A percentile compares a stretch with the other conserved stretches of the same genome.
Evolutionary conservation across 2,113 vertebrate genomes (phyloP).

Genomic region (Triplophysa dalaica): DNA sequence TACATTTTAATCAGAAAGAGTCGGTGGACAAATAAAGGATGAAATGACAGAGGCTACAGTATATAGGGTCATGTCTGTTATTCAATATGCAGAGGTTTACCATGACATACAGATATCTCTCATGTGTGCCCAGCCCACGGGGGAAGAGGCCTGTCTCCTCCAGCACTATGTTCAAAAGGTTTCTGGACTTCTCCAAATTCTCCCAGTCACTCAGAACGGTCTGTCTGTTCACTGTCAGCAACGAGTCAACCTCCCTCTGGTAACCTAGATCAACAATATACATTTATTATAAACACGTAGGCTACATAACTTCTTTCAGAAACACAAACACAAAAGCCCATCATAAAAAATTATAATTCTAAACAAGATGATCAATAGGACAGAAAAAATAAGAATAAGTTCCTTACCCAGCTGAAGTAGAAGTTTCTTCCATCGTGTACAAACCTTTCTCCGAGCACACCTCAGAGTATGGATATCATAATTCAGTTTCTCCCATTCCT

Average conservation of each 20-base stretch:
- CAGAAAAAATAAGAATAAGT: background rate
- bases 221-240: constrained; percentile 83
- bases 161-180: constrained; percentile 79
- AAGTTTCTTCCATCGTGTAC: constrained; percentile 84
- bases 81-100: constrained; percentile 61
- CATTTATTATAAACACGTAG: background rate
- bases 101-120: constrained; percentile 86
- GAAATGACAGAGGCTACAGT: no score
- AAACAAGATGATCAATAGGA: background rate
- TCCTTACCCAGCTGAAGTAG: constrained; percentile 84
- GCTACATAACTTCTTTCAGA: no score
- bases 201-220: constrained; percentile 77
- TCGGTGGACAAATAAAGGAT: no score
- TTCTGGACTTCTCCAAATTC: constrained; percentile 75
- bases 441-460: constrained; percentile 77
- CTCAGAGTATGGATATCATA: constrained; percentile 85
- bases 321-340: no score
- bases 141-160: constrained; percentile 88
- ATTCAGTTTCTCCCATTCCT: constrained; percentile 96
- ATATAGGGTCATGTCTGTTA: no score
- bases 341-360: no score
- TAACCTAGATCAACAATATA: constrained; percentile 75
- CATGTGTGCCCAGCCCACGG: constrained; percentile 72
- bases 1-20: no score
- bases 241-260: constrained; percentile 84